phyloP scores from a whole-genome alignment of 2,888 invertebrate species.

The Chloroclysta siterata region DNA sequence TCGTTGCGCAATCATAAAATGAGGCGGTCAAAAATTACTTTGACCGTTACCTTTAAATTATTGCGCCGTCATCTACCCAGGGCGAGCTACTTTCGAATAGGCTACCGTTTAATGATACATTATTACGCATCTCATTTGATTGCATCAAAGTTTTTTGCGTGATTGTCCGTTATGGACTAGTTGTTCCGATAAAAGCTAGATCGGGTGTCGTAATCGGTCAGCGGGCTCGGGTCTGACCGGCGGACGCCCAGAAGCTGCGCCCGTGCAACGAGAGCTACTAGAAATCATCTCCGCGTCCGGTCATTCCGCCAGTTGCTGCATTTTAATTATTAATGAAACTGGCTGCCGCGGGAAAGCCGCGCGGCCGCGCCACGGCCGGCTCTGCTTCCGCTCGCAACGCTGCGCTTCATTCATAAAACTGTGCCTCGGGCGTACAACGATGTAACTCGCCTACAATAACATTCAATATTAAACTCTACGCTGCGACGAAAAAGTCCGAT shows the following conservation, averaged over 20 bases:
- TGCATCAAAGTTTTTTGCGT: slow-evolving; percentile 38
- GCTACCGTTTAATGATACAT: slow-evolving; percentile 73
- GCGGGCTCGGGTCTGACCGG: slow-evolving; percentile 33
- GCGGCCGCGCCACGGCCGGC: slow-evolving; percentile 82
- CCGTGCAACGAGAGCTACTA: slow-evolving; percentile 66
- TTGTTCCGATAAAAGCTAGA: slow-evolving; percentile 34
- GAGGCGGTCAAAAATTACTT: slow-evolving; percentile 73
- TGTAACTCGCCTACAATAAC: slow-evolving; percentile 48
- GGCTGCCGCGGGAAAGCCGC: slow-evolving; percentile 82
- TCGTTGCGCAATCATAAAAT: slow-evolving; percentile 71
- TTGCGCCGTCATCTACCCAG: slow-evolving; percentile 64
- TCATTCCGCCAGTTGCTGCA: slow-evolving; percentile 77
- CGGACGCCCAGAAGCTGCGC: slow-evolving; percentile 59
- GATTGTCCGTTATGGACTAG: slow-evolving; percentile 30
- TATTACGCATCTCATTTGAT: slow-evolving; percentile 49
- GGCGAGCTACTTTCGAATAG: slow-evolving; percentile 54
- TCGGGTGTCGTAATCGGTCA: slow-evolving; percentile 35
- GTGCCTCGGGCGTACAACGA: slow-evolving; percentile 47
- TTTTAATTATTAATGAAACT: slow-evolving; percentile 85
- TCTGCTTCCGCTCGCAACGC: slow-evolving; percentile 81
- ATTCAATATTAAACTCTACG: slow-evolving; percentile 58
- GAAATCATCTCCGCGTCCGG: slow-evolving; percentile 83
- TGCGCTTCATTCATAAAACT: slow-evolving; percentile 84
- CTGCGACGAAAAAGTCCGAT: slow-evolving; percentile 48
- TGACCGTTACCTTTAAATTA: slow-evolving; percentile 69